phyloP scores from a whole-genome alignment of 2,797 vertebrate genomes.

The Netta rufina region DNA sequence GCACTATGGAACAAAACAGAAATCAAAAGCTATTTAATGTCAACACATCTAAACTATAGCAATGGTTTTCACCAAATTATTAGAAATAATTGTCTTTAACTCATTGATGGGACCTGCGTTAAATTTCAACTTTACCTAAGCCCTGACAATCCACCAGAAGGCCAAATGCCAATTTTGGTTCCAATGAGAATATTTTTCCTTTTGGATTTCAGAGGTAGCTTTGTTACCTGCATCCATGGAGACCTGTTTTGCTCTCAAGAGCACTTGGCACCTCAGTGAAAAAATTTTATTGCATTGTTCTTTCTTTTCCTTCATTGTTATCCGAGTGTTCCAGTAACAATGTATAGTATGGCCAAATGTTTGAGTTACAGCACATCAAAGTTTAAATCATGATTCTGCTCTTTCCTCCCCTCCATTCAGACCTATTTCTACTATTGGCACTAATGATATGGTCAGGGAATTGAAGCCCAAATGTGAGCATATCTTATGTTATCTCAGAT shows the following conservation, averaged over 20 bases:
- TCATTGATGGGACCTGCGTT: neutral
- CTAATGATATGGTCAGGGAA: neutral
- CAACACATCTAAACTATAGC: neutral
- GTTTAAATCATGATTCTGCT: neutral
- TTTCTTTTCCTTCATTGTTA: neutral
- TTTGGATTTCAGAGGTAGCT: neutral
- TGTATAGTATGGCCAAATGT: neutral
- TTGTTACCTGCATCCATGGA: neutral
- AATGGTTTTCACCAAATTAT: neutral
- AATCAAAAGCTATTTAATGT: slow-evolving; percentile 35
- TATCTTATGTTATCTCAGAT: neutral
- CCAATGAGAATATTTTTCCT: neutral
- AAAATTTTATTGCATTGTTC: neutral
- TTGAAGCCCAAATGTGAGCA: neutral
- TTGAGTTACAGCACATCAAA: neutral
- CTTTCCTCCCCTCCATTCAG: neutral
- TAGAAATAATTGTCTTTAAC: neutral
- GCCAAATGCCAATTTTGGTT: neutral
- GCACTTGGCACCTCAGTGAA: neutral
- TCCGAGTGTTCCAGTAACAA: neutral
- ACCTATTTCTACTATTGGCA: neutral
- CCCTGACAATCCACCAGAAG: neutral
- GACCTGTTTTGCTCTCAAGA: neutral
- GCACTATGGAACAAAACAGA: slow-evolving; percentile 16
- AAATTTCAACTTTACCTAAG: neutral